A percentile compares a stretch with the other conserved stretches of the same genome.
phyloP scores from a whole-genome alignment of 2,888 invertebrate species.

The Campoplex nolae region DNA sequence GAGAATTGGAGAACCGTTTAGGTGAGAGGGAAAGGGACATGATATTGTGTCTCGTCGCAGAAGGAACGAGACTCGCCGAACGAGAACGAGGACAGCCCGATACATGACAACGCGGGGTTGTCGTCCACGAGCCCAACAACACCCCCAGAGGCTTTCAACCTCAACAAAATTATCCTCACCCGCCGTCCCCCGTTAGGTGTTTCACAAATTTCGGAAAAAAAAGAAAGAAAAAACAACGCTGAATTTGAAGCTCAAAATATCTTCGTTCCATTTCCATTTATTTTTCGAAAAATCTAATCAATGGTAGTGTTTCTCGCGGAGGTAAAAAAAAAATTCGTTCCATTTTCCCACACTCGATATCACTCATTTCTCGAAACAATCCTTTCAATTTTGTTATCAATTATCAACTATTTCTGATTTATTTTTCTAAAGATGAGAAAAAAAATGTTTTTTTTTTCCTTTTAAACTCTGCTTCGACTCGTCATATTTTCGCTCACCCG shows the following conservation, averaged over 20 bases:
- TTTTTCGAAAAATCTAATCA: too few relatives aligned
- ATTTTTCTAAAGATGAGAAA: background rate
- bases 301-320: too few relatives aligned
- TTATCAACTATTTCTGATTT: background rate
- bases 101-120: conserved; percentile 56
- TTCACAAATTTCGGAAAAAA: background rate
- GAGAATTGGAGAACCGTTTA: conserved; percentile 57
- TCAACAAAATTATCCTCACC: background rate
- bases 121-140: conserved; percentile 60
- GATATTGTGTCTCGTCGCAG: conserved; percentile 56
- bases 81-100: conserved; percentile 34
- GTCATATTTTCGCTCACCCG: too few relatives aligned
- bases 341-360: too few relatives aligned
- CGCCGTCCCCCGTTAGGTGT: too few relatives aligned
- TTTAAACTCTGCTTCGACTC: too few relatives aligned
- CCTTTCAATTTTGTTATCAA: background rate
- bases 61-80: conserved; percentile 49
- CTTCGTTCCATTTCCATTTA: too few relatives aligned
- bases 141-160: conserved; percentile 62
- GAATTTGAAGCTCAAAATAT: background rate
- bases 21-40: conserved; percentile 48
- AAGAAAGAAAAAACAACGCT: background rate
- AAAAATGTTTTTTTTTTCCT: background rate
- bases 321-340: too few relatives aligned
- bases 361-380: too few relatives aligned